Conservation (phyloP, 2,888 invertebrate genomes). For the Melanostoma mellinum region DNA sequence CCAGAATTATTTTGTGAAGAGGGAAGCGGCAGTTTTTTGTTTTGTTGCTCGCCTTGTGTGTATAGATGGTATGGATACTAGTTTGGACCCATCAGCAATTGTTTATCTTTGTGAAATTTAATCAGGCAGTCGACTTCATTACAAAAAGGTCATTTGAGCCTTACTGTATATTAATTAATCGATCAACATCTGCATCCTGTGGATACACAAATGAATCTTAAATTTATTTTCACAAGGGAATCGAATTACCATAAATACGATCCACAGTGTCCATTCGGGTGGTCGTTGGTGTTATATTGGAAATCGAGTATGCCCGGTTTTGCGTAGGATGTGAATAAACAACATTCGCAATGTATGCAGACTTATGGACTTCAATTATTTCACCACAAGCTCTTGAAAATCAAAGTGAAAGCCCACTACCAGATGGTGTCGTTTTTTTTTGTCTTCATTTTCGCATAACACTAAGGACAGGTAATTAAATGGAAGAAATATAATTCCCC, state of each 20-base stretch:
- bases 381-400: background rate
- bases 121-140: slow-evolving; percentile 41
- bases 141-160: slow-evolving; percentile 33
- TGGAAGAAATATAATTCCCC: slow-evolving; percentile 18
- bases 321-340: slow-evolving; percentile 38
- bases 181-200: slow-evolving; percentile 67
- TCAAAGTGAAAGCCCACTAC: slow-evolving; percentile 50
- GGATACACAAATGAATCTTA: slow-evolving; percentile 30
- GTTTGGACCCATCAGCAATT: slow-evolving; percentile 20
- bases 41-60: background rate
- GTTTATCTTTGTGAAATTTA: slow-evolving; percentile 64
- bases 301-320: slow-evolving; percentile 17
- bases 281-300: slow-evolving; percentile 43
- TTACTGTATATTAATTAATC: slow-evolving; percentile 36
- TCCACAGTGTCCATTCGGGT: slow-evolving; percentile 51
- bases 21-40: slow-evolving; percentile 18
- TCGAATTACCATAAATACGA: slow-evolving; percentile 46
- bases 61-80: background rate
- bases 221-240: slow-evolving; percentile 45
- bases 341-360: slow-evolving; percentile 23
- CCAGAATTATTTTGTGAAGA: slow-evolving; percentile 40
- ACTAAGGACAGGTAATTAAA: slow-evolving; percentile 61
- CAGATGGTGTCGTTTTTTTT: slow-evolving; percentile 8
- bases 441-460: slow-evolving; percentile 10
- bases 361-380: slow-evolving; percentile 53